These are phyloP conservation scores for Seladonia tumulorum DNA, from an alignment of 2,888 invertebrate species.

Conservation along the genomic window DNA sequence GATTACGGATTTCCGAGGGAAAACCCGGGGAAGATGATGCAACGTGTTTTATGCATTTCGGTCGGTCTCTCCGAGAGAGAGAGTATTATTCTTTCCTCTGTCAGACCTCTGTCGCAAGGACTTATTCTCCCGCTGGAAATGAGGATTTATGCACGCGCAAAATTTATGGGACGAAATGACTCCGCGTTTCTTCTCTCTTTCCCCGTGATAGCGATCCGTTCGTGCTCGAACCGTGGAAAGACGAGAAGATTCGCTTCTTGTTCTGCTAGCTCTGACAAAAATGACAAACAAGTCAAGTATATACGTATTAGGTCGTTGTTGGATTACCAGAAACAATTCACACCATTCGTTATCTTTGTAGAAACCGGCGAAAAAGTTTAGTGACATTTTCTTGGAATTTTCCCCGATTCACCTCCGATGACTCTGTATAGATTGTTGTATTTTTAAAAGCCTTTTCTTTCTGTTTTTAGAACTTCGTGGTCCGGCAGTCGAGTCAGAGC, in stretches of 20 bases:
- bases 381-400: too few relatives aligned
- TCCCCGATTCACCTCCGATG: not conserved
- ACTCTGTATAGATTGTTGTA: not conserved
- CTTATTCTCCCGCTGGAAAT: not conserved
- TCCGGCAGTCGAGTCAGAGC: constrained; percentile 96
- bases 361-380: too few relatives aligned
- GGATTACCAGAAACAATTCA: too few relatives aligned
- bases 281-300: too few relatives aligned
- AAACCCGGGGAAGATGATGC: constrained; percentile 27
- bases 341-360: too few relatives aligned
- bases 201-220: not conserved
- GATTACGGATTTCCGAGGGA: constrained; percentile 26
- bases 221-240: too few relatives aligned
- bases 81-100: not conserved
- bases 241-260: too few relatives aligned
- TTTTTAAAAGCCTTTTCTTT: too few relatives aligned
- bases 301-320: too few relatives aligned
- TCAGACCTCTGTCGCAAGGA: too few relatives aligned
- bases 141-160: constrained; percentile 16
- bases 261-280: too few relatives aligned
- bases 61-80: too few relatives aligned
- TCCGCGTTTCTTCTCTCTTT: not conserved
- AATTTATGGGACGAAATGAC: constrained; percentile 12
- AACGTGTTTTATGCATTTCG: constrained; percentile 18
- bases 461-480: constrained; percentile 93